Conservation (phyloP, 2,797 vertebrate genomes). For the Gallirallus australis region DNA sequence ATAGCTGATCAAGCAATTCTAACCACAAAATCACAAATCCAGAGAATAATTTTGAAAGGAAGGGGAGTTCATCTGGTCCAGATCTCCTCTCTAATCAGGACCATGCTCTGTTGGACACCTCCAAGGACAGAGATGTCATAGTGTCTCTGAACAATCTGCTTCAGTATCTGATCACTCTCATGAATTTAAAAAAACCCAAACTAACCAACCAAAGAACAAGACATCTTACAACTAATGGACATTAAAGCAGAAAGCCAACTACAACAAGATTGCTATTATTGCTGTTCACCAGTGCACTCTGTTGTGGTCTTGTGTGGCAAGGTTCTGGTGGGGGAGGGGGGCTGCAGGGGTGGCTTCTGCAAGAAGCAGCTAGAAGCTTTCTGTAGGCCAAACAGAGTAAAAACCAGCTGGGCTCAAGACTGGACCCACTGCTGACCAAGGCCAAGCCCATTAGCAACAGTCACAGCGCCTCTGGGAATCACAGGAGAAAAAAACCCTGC, state of each 20-base stretch:
- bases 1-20: neutral
- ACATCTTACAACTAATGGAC: neutral
- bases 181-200: neutral
- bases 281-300: neutral
- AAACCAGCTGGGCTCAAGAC: too few relatives aligned
- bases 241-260: neutral
- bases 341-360: too few relatives aligned
- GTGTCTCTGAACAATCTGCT: neutral
- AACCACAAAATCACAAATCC: neutral
- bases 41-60: neutral
- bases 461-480: too few relatives aligned
- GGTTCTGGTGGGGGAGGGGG: too few relatives aligned
- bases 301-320: too few relatives aligned
- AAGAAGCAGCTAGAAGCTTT: too few relatives aligned
- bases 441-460: too few relatives aligned
- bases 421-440: too few relatives aligned
- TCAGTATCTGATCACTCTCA: neutral
- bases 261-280: neutral
- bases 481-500: too few relatives aligned
- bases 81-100: neutral
- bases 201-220: neutral
- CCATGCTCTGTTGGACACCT: fast-evolving
- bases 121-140: neutral
- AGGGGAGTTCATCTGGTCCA: neutral
- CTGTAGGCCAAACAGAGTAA: too few relatives aligned